These are phyloP conservation scores for Metaphire vulgaris DNA, from an alignment of 1,140 invertebrate species.

Conservation along the genomic window DNA sequence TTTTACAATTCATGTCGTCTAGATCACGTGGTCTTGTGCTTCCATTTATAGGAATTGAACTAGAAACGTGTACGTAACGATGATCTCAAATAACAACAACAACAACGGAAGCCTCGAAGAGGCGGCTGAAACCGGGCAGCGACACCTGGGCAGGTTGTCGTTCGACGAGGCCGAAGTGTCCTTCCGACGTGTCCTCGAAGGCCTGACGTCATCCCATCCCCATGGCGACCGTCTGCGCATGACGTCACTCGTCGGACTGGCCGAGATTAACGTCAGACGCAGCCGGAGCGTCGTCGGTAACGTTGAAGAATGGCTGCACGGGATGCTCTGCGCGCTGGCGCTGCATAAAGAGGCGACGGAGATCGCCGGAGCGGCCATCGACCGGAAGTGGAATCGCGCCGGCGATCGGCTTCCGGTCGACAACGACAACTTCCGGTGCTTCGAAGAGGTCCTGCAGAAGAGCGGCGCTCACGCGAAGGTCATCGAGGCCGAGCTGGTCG, in stretches of 20 bases:
- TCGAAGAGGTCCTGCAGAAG: not conserved
- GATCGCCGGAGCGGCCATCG: not conserved
- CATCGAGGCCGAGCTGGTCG: not conserved
- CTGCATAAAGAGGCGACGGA: constrained; percentile 5
- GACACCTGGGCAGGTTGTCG: not conserved
- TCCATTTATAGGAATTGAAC: not conserved
- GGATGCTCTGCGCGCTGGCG: constrained; percentile 14
- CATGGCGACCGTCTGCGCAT: not conserved
- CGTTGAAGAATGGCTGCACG: constrained; percentile 3
- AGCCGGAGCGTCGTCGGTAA: constrained; percentile 1
- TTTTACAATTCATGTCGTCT: no score
- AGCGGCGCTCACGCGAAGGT: constrained; percentile 1
- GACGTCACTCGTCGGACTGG: constrained; percentile 4
- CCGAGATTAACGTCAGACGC: constrained; percentile 3
- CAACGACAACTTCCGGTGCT: not conserved
- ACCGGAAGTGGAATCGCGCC: not conserved
- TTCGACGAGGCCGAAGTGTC: not conserved
- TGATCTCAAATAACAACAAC: no score
- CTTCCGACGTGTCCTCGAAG: not conserved
- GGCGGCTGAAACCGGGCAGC: not conserved
- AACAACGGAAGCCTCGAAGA: not conserved
- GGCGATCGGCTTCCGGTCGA: not conserved
- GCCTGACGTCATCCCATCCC: not conserved
- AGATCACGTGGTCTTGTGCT: not conserved
- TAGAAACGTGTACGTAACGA: not conserved